These are phyloP conservation scores for Neoniphon sammara DNA, from an alignment of 2,797 vertebrate genomes.

Conservation along the genomic window DNA sequence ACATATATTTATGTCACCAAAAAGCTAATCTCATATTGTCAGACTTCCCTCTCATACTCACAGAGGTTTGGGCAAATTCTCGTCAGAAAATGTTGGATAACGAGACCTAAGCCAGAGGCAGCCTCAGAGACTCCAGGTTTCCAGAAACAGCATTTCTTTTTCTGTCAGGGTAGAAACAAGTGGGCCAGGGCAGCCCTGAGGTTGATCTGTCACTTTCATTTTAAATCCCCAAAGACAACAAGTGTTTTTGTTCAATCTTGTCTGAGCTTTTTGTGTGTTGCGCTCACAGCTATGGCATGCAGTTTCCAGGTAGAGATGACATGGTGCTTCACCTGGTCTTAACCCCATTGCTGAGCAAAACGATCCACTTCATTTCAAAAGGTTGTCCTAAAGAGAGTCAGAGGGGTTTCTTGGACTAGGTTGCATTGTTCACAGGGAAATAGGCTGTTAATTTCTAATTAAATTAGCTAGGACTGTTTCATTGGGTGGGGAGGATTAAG, in stretches of 20 bases:
- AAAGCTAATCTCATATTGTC: too few species aligned
- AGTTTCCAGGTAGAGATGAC: not conserved
- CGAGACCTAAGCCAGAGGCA: too few species aligned
- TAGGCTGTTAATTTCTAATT: constrained; percentile 44
- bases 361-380: not conserved
- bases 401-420: not conserved
- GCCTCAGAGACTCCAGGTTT: too few species aligned
- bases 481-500: not conserved
- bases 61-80: too few species aligned
- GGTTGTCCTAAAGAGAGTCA: not conserved
- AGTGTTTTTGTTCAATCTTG: not conserved
- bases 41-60: too few species aligned
- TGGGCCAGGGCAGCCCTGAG: constrained; percentile 7
- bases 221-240: not conserved
- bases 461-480: constrained; percentile 18
- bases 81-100: too few species aligned
- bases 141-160: too few species aligned
- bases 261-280: too few species aligned
- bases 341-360: too few species aligned
- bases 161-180: too few species aligned
- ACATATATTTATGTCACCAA: too few species aligned
- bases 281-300: not conserved
- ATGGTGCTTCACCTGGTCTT: not conserved
- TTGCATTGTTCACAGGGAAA: constrained; percentile 32
- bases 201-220: constrained; percentile 28